Evolutionary conservation across 1,140 invertebrate genomes (phyloP), one percentile per base, ranked within the genome.

Genomic region (Musca domestica): DNA sequence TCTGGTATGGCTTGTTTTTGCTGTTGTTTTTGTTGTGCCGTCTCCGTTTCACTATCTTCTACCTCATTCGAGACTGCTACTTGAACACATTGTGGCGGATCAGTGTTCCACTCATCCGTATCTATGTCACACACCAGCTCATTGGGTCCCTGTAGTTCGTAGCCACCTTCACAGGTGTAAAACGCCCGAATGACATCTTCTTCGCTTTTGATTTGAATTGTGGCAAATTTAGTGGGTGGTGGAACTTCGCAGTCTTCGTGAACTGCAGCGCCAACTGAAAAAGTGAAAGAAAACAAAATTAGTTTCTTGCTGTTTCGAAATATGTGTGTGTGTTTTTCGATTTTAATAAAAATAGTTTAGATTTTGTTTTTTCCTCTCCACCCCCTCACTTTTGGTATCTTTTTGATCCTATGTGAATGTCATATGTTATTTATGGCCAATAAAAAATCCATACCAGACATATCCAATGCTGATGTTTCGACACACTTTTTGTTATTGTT

Each of bases 31-130:
- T 56, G 3, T 47, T 52, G 7, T 67, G 48, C 5, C 14, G 65
- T 48, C 27, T 15, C 56, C 17, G 4, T 25, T 6, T 65, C 54
- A n/a, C 19, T 10, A 15, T 25, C 67, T 30, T 14, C 19, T 10
- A 66, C 46, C 48, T 69, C 68, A 15, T 61, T 69, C 15, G 68
- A 69, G 14, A 27, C 1, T 23, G 61, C 51, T 47, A 7, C 51
- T 67, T 68, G 67, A 4, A 70, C 46, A 66, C 77, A 80, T 1
- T 20, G 73, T 19, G 76, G 78, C 25, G 76, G 75, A 20, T 78
- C 72, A 0, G 64, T 68, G 65, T 74, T 72, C 78, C 78, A 80
- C 46, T 77, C 71, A 66, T 76, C 78, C n/a, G 74, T 72, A 20
- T 78, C 67, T 34, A 74, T 30, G 65, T 76, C 65, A 41, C 78